These are phyloP conservation scores for Andrena cerasifolii DNA, from an alignment of 1,140 invertebrate species.

Conservation along the genomic window DNA sequence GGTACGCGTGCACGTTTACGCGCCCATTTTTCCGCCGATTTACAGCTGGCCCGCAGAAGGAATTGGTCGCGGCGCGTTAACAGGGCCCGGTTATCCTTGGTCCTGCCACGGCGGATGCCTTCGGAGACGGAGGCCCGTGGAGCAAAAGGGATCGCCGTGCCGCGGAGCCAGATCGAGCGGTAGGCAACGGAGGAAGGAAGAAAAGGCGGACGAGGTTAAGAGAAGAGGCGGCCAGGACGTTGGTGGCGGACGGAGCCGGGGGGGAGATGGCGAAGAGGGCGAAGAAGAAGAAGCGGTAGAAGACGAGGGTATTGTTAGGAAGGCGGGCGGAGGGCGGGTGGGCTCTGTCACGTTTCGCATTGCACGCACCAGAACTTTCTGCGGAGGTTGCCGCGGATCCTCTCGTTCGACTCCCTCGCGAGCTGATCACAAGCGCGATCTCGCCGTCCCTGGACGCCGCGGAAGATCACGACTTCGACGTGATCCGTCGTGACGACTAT, in stretches of 20 bases:
- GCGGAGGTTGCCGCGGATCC: conserved; percentile 63
- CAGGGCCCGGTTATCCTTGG: conserved; percentile 59
- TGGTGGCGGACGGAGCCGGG: conserved; percentile 28
- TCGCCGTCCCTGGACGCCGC: conserved; percentile 64
- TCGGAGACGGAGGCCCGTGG: conserved; percentile 11
- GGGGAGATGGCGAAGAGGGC: conserved; percentile 5
- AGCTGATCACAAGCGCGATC: conserved; percentile 76
- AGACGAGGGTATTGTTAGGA: conserved; percentile 73
- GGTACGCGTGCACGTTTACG: conserved; percentile 51
- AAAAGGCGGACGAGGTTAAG: conserved; percentile 42
- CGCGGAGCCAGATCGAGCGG: conserved; percentile 45
- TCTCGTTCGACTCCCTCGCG: conserved; percentile 60
- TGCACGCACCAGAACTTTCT: conserved; percentile 77
- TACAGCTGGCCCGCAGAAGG: conserved; percentile 42
- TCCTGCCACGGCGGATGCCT: conserved; percentile 42
- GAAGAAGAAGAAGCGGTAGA: conserved; percentile 55
- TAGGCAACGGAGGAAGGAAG: conserved; percentile 38
- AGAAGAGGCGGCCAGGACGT: background rate
- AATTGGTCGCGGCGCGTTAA: conserved; percentile 64
- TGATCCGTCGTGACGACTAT: conserved; percentile 75
- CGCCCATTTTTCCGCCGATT: conserved; percentile 59
- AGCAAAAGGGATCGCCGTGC: conserved; percentile 47
- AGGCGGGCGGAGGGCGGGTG: conserved; percentile 71
- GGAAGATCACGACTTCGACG: conserved; percentile 71
- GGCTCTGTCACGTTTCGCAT: conserved; percentile 79